Evolutionary conservation across 2,113 vertebrate genomes (phyloP), one percentile per base, ranked within the genome.

Genomic region (Rhinolophus sinicus): DNA sequence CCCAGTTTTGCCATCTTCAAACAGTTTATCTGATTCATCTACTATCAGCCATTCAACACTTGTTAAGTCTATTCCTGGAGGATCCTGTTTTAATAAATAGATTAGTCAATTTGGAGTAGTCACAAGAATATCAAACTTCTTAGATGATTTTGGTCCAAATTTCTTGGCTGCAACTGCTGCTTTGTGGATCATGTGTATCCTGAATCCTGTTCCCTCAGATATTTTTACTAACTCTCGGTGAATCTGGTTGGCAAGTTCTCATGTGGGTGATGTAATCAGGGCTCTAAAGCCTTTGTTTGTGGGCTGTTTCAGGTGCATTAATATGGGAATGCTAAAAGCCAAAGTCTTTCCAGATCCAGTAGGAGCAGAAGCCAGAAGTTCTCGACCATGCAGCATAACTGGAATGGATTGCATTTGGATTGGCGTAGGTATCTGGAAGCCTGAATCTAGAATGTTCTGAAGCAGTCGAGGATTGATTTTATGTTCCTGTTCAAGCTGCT

Each of bases 401-500:
- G 99, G 99, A 87, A 99, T 99, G 0, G 99, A 99, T 98, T 99
- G 99, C 99, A 99, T 99, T 98, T 99, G 99, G 92, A 99, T 99
- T 0, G 99, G 99, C 0, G 99, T 99, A 0, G 99, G 99, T 0
- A 94, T 97, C 10, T 88, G 98, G 96, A 99, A 99, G 2, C 99
- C 99, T 9, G 99, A 98, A 0, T 99, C 98, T 24, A 95, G 98
- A 78, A 99, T 98, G 50, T 99, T 99, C 97, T 99, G 99, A 94
- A 99, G 96, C 83, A 99, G 93, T 40, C 96, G 98, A 0, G 99
- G 98, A 97, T 98, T 99, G 28, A 99, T 98, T 33, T 98, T 98
- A 98, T 99, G 99, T 95, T 99, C 99, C 1, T 99, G 85, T 38
- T 98, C 98, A 88, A 99, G 99, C 81, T 99, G 99, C 11, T 99